Conservation (phyloP, 1,140 invertebrate genomes). For the Psix sp. region DNA sequence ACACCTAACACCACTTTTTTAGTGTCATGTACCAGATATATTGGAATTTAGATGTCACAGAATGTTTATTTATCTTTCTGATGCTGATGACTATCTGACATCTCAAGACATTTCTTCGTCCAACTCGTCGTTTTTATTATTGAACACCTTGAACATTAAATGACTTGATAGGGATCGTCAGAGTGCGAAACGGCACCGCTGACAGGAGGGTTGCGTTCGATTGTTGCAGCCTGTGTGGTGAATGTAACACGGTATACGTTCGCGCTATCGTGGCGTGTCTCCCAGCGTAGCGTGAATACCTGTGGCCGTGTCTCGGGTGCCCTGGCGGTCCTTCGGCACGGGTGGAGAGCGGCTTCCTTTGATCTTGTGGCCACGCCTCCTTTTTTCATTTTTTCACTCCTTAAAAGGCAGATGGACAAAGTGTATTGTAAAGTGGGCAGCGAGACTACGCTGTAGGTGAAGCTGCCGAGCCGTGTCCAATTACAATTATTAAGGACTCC, state of each 20-base stretch:
- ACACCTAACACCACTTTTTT: too few relatives aligned
- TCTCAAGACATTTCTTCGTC: too few relatives aligned
- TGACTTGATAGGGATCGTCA: conserved; percentile 5
- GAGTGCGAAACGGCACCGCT: conserved; percentile 27
- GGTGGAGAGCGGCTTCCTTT: conserved; percentile 73
- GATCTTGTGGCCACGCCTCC: conserved; percentile 75
- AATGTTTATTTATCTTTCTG: too few relatives aligned
- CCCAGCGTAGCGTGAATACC: conserved; percentile 55
- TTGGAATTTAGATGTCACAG: too few relatives aligned
- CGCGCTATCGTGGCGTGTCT: conserved; percentile 38
- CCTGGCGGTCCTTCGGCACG: conserved; percentile 65
- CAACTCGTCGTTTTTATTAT: too few relatives aligned
- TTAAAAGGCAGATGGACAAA: conserved; percentile 78
- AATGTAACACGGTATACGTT: conserved; percentile 31
- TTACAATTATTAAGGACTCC: conserved; percentile 78
- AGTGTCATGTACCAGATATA: too few relatives aligned
- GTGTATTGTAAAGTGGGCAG: conserved; percentile 79
- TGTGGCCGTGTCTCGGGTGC: conserved; percentile 56
- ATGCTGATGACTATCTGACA: too few relatives aligned
- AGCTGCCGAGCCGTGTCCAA: conserved; percentile 77
- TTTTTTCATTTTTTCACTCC: conserved; percentile 78
- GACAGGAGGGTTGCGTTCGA: conserved; percentile 44
- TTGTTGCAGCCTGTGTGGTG: conserved; percentile 16
- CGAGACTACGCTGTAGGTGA: conserved; percentile 75
- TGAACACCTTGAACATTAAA: too few relatives aligned